Percentiles rank a stretch among this genome's conserved stretches.
phyloP scores from a whole-genome alignment of 1,140 invertebrate species.

The Chrysoperla carnea region DNA sequence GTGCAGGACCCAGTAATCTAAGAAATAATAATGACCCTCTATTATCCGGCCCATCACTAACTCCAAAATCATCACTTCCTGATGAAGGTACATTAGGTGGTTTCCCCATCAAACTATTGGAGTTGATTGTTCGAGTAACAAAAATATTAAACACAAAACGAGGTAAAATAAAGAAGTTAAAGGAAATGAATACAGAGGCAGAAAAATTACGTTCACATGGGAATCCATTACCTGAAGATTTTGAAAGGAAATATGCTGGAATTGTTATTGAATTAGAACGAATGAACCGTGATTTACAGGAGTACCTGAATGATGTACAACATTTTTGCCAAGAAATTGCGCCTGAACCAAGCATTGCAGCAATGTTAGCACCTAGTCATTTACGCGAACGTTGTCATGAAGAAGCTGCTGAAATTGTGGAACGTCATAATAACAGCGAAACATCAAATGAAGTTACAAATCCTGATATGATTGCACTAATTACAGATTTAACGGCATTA shows the following conservation, averaged over 20 bases:
- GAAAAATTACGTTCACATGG: slow-evolving; percentile 72
- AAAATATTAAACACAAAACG: slow-evolving; percentile 76
- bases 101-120: slow-evolving; percentile 71
- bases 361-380: slow-evolving; percentile 74
- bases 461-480: slow-evolving; percentile 49
- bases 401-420: slow-evolving; percentile 66
- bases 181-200: slow-evolving; percentile 79
- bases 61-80: slow-evolving; percentile 20
- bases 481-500: slow-evolving; percentile 76
- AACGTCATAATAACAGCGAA: slow-evolving; percentile 47
- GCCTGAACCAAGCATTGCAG: slow-evolving; percentile 69
- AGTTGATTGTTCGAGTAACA: slow-evolving; percentile 70
- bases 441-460: slow-evolving; percentile 28
- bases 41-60: slow-evolving; percentile 22
- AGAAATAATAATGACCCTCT: slow-evolving; percentile 33
- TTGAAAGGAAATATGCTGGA: slow-evolving; percentile 76
- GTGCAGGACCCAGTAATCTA: slow-evolving; percentile 24
- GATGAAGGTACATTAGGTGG: slow-evolving; percentile 46
- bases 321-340: slow-evolving; percentile 70
- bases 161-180: slow-evolving; percentile 59
- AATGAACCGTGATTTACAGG: slow-evolving; percentile 76
- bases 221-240: slow-evolving; percentile 60
- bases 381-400: slow-evolving; percentile 71
- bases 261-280: slow-evolving; percentile 81
- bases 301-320: slow-evolving; percentile 73